Conservation (phyloP, 2,797 vertebrate genomes). For the Aphelocoma californica region DNA sequence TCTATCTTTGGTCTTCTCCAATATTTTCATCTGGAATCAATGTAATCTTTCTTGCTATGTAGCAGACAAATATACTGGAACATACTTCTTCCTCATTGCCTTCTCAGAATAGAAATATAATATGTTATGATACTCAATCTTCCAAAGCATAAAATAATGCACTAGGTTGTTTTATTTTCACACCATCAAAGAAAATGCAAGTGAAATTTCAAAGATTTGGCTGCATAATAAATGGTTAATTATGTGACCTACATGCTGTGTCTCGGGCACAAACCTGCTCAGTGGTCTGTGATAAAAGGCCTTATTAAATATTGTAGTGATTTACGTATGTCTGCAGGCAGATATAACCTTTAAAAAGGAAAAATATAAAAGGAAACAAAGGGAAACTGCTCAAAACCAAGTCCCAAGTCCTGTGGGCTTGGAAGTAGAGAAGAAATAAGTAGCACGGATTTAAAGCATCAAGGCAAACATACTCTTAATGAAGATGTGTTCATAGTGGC, state of each 20-base stretch:
- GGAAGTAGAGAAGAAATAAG: background rate
- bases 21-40: background rate
- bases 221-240: conserved; percentile 45
- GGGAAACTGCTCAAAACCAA: background rate
- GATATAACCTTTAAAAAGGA: background rate
- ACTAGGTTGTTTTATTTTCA: background rate
- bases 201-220: background rate
- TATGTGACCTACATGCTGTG: conserved; percentile 51
- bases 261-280: conserved; percentile 15
- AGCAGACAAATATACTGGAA: background rate
- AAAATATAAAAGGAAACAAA: background rate
- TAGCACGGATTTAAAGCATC: background rate
- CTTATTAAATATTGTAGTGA: conserved; percentile 49
- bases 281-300: conserved; percentile 46
- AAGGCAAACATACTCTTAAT: background rate
- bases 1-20: background rate
- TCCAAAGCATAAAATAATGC: background rate
- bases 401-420: background rate
- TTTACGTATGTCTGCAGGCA: background rate
- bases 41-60: background rate
- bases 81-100: background rate
- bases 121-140: background rate
- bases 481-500: background rate
- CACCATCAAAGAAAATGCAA: background rate
- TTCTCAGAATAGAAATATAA: background rate